Evolutionary conservation across 2,888 invertebrate genomes (phyloP), one percentile per base, ranked within the genome.

Genomic region (Lasioglossum marginatum): DNA sequence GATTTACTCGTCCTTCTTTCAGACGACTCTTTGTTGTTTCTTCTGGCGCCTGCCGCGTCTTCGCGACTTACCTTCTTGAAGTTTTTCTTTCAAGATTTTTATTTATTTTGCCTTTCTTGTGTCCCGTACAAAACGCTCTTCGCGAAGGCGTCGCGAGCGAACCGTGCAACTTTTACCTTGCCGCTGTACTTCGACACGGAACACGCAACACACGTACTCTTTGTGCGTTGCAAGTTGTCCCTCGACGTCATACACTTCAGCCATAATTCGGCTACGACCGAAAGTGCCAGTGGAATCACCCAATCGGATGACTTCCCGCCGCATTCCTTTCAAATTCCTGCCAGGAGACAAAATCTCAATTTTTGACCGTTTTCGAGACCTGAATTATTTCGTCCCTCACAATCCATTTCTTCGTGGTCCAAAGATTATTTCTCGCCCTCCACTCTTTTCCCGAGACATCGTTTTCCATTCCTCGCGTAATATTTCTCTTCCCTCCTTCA

Each of bases 401-500:
- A 14, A 4, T 14, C 16, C 60, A 31, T 14, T 27, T 27, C 14
- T 60, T 27, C 27, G 27, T 4, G 4, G 14, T 14, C 5, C 60
- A 4, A 63, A 31, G 16, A 31, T 31, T 5, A 63, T 31, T 31
- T 31, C 27, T 23, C 10, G 0, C 19, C 52, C 8, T 0, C 6
- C 63, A 16, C 16, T 14, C 2, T 14, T 73, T 63, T 34, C 73
- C 23, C 4, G 52, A 66, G 43, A 73, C 68, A 73, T 78, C 72
- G 66, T 73, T 68, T 78, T 74, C 78, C 68, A 68, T 45, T 68
- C 37, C 73, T 66, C 66, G 63, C 78, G 73, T 63, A 78, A 82
- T 78, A 78, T 73, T 78, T 82, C 68, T 78, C 78, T 78, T 68
- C 23, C 60, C 52, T 43, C 73, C 82, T 45, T n/a, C n/a, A n/a